Evolutionary conservation across 1,140 invertebrate species (phyloP).

Genomic region (Trinorchestia longiramus): DNA sequence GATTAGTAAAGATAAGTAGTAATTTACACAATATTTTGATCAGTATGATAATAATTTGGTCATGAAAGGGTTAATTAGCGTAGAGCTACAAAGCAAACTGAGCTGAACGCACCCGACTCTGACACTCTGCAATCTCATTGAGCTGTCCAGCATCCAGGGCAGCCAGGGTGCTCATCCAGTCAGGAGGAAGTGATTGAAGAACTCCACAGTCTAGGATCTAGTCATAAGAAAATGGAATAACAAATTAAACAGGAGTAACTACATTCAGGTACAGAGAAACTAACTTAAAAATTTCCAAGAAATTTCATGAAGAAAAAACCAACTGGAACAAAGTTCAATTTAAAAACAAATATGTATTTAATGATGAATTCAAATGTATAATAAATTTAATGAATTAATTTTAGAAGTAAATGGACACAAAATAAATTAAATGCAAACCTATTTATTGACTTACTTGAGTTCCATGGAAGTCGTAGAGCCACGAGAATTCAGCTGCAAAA

Average conservation of each 20-base stretch:
- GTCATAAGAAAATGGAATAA: background rate
- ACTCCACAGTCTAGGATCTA: slow-evolving; percentile 21
- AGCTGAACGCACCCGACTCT: background rate
- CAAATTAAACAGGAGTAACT: background rate
- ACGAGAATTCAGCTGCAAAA: slow-evolving; percentile 28
- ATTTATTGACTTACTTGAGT: background rate
- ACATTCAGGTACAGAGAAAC: too few relatives aligned
- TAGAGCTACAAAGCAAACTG: background rate
- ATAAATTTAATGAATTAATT: too few relatives aligned
- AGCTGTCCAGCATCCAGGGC: background rate
- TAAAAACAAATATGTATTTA: too few relatives aligned
- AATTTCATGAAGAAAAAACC: too few relatives aligned
- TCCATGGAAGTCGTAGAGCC: slow-evolving; percentile 24
- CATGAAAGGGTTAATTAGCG: too few relatives aligned
- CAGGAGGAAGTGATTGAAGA: background rate
- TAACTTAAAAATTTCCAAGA: too few relatives aligned
- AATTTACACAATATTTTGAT: too few relatives aligned
- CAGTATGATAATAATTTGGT: too few relatives aligned
- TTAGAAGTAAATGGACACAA: background rate
- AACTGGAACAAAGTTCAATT: too few relatives aligned
- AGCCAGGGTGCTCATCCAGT: background rate
- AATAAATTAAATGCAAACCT: background rate
- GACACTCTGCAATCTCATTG: slow-evolving; percentile 30
- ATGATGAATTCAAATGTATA: too few relatives aligned
- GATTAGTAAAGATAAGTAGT: too few relatives aligned